These are phyloP conservation scores for Clarias magur DNA, from an alignment of 2,113 vertebrate species.

Conservation along the genomic window DNA sequence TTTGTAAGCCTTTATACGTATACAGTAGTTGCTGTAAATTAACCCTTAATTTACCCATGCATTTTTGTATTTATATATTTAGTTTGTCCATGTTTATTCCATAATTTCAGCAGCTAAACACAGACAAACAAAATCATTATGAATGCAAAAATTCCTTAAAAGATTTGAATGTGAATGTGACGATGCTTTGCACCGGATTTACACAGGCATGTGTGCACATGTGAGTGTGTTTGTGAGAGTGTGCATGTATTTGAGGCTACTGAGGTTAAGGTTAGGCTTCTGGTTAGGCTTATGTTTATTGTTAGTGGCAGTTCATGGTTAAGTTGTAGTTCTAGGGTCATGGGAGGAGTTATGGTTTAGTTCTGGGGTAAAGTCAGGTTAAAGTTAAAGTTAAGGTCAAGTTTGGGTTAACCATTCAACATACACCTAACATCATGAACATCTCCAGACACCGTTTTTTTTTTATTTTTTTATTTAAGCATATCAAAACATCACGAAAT, in stretches of 20 bases:
- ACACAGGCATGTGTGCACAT: neutral
- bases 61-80: too few species aligned
- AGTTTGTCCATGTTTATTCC: neutral
- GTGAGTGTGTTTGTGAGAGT: neutral
- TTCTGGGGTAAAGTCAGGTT: neutral
- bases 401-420: neutral
- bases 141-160: neutral
- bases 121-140: neutral
- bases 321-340: neutral
- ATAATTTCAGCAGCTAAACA: neutral
- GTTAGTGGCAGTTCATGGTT: slow-evolving; percentile 13
- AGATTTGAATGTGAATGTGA: neutral
- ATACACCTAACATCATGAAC: neutral
- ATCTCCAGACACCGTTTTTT: neutral
- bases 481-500: neutral
- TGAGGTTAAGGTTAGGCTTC: slow-evolving; percentile 24
- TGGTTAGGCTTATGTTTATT: slow-evolving; percentile 5
- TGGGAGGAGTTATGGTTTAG: neutral
- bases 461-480: neutral
- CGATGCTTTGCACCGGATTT: neutral
- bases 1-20: neutral
- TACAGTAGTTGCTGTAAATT: neutral
- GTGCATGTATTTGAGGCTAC: neutral
- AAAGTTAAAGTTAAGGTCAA: neutral
- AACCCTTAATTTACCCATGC: neutral